Percentiles rank a stretch among this genome's conserved stretches.
Conservation (phyloP, 1,140 invertebrate species). For the Portunus trituberculatus region DNA sequence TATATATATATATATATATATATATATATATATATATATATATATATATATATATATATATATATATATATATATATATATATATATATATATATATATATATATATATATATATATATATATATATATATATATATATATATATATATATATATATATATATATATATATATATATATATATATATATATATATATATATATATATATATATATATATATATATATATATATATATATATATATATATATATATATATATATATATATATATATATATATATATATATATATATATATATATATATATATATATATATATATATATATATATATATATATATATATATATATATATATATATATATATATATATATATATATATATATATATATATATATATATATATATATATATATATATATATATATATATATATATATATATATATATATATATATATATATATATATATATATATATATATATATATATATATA, state of each 20-base stretch:
- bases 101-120: conserved; percentile 47
- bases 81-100: conserved; percentile 45
- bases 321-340: neutral
- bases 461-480: no score
- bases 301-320: neutral
- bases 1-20: conserved; percentile 45
- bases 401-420: no score
- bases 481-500: no score
- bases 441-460: no score
- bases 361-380: no score
- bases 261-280: neutral
- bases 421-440: no score
- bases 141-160: conserved; percentile 26
- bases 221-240: neutral
- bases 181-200: neutral
- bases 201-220: neutral
- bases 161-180: neutral
- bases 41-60: conserved; percentile 44
- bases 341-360: no score
- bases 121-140: conserved; percentile 34
- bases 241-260: neutral
- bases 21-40: conserved; percentile 45
- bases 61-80: conserved; percentile 42
- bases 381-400: no score
- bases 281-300: neutral